phyloP scores from a whole-genome alignment of 2,888 invertebrate genomes.

The Synanthedon vespiformis region DNA sequence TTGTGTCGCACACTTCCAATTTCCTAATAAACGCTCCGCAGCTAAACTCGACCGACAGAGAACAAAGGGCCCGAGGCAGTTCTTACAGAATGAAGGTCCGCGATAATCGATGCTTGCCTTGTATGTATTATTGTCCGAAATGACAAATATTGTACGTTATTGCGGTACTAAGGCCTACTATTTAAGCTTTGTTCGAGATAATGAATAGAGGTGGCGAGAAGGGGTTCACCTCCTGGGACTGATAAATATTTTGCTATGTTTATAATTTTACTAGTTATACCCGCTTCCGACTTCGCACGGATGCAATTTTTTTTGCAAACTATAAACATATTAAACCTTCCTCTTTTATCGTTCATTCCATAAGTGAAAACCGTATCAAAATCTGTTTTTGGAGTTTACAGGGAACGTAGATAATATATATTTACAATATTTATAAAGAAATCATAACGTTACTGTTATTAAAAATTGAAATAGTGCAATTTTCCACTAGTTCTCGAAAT shows the following conservation, averaged over 20 bases:
- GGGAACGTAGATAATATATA: too few species aligned
- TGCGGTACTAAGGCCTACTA: constrained; percentile 13
- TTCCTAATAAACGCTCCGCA: constrained; percentile 46
- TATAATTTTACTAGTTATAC: background rate
- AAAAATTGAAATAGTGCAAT: too few species aligned
- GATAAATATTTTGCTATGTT: constrained; percentile 6
- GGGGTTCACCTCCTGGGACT: constrained; percentile 12
- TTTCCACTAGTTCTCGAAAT: too few species aligned
- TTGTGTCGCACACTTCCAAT: constrained; percentile 54
- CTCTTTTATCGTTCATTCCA: too few species aligned
- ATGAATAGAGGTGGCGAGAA: constrained; percentile 15
- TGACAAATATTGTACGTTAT: constrained; percentile 29
- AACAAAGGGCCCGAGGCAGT: constrained; percentile 35
- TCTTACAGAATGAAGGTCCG: constrained; percentile 30
- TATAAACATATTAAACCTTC: too few species aligned
- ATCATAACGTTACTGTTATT: too few species aligned
- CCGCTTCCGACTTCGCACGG: too few species aligned
- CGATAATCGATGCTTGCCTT: constrained; percentile 34
- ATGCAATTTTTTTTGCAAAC: too few species aligned
- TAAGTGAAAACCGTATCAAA: too few species aligned
- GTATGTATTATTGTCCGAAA: constrained; percentile 35
- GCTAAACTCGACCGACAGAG: constrained; percentile 36
- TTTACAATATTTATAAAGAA: too few species aligned
- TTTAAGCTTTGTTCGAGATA: constrained; percentile 21
- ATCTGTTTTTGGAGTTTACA: too few species aligned